A percentile compares a stretch with the other conserved stretches of the same genome.
These are phyloP conservation scores for Saccostrea echinata DNA, from an alignment of 1,140 invertebrate species.

Conservation along the genomic window DNA sequence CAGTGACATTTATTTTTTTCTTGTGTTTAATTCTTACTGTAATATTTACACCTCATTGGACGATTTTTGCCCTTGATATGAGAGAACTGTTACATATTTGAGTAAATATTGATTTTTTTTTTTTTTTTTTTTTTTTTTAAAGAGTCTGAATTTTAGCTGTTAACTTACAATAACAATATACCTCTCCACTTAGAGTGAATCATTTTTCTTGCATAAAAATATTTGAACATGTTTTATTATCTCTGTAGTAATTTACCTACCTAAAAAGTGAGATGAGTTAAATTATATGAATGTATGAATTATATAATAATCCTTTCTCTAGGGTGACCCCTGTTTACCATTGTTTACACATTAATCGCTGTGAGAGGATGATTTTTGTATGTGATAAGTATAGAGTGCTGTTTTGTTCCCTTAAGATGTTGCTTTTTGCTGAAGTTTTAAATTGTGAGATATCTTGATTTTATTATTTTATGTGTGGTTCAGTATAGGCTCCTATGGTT, in stretches of 20 bases:
- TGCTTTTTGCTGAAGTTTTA: constrained; percentile 9
- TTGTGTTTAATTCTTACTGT: too few relatives aligned
- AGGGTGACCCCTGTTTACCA: constrained; percentile 6
- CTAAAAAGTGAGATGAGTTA: not conserved
- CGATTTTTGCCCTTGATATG: too few relatives aligned
- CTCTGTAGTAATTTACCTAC: not conserved
- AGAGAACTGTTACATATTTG: too few relatives aligned
- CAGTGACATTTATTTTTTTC: too few relatives aligned
- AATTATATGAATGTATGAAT: not conserved
- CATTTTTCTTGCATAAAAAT: too few relatives aligned
- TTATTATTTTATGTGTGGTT: constrained; percentile 26
- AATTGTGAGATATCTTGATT: not conserved
- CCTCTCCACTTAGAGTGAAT: too few relatives aligned
- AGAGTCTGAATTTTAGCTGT: too few relatives aligned
- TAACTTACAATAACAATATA: too few relatives aligned
- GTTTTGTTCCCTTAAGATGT: not conserved
- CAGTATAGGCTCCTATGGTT: constrained; percentile 1
- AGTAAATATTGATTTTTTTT: too few relatives aligned
- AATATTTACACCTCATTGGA: too few relatives aligned
- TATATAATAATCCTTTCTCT: not conserved
- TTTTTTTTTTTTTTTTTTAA: too few relatives aligned
- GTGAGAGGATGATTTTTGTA: not conserved
- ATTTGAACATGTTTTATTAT: not conserved
- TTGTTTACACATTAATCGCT: not conserved
- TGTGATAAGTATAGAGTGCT: not conserved